Base-by-base conservation (phyloP, 2,113 vertebrate genomes). In the Narcine bancroftii region DNA sequence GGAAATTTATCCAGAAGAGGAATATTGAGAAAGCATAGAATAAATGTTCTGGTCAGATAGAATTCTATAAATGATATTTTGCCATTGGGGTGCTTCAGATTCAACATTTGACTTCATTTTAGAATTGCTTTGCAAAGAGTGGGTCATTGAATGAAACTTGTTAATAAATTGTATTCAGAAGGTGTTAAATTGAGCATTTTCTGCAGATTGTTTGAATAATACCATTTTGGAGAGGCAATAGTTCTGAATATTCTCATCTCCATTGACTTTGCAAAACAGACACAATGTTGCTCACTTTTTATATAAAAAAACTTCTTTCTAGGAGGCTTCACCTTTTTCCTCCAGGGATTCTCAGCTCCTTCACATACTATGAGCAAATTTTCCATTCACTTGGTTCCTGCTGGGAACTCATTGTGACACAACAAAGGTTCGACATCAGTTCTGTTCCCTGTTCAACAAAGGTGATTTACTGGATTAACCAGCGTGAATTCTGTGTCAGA, bases 331-430 rank as follows among this genome's bases (percentile, higher is more conserved):
- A 50, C 47, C 29, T 9, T 50, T 47, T 53, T 24, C 42, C 63
- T n/a, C 11, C 26, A 29, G 39, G 21, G 33, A 15, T 6, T 6
- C 15, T 4, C 63, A 47, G 39, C 42, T 91, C 63, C 42, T 91
- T 69, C 89, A 47, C 6, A 42, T 33, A 39, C 24, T 71, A 24
- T 71, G 24, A 42, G 69, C 29, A 26, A 39, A 33, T 63, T 47
- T 47, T 91, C 89, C 89, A 91, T 91, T 91, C 36, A 91, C 39
- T 91, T 45, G 65, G 65, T 71, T 91, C 89, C 63, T 33, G 65
- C 39, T 91, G 89, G 26, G 63, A 91, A 69, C n/a, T 15, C 29
- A 45, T 29, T 71, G 26, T 42, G 42, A 91, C n/a, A 91, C 89
- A 69, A 45, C 39, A 47, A 15, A 69, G 89, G 47, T 47, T 91